Conservation (phyloP, 2,113 vertebrate genomes). For the Prolemur simus region DNA sequence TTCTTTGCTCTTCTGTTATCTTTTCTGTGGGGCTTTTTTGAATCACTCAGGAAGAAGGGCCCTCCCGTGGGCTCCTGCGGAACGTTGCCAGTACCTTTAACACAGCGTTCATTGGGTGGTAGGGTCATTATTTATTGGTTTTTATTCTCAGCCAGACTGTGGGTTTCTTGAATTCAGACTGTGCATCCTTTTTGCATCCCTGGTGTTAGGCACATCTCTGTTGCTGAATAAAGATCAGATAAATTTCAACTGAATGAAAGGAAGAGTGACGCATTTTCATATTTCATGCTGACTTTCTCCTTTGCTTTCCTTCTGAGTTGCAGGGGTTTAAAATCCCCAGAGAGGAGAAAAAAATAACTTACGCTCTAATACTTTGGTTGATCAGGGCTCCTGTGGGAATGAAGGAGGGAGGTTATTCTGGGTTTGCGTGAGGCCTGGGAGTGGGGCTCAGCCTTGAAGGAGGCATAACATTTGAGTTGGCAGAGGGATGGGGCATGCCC, state of each 20-base stretch:
- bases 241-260: not conserved
- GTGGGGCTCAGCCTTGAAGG: not conserved
- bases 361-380: not conserved
- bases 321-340: not conserved
- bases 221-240: not conserved
- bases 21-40: not conserved
- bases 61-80: fast-evolving
- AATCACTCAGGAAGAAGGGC: not conserved
- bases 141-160: not conserved
- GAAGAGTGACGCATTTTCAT: not conserved
- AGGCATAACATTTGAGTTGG: not conserved
- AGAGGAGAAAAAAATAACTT: not conserved
- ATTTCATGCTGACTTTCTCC: not conserved
- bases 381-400: not conserved
- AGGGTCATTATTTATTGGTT: not conserved
- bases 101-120: not conserved
- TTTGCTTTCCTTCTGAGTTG: not conserved
- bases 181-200: not conserved
- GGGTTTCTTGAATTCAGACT: not conserved
- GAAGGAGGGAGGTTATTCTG: not conserved
- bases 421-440: not conserved
- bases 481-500: not conserved
- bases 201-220: not conserved
- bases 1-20: not conserved
- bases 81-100: not conserved